phyloP scores from a whole-genome alignment of 1,140 invertebrate species.

The Drosophila elegans region DNA sequence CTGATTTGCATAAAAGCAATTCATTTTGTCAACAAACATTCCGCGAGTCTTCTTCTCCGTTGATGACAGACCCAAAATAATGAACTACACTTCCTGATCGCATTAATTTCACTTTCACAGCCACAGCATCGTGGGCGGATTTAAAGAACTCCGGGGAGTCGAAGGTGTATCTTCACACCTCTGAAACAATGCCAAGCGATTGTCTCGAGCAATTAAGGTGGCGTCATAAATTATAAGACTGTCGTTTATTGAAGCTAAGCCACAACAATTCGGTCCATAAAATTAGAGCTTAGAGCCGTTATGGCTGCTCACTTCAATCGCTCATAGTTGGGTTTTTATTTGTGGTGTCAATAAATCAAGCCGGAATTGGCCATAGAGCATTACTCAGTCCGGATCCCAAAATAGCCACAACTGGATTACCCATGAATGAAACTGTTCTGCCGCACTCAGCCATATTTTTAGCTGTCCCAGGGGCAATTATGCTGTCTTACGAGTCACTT shows the following conservation, averaged over 20 bases:
- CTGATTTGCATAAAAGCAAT: constrained; percentile 60
- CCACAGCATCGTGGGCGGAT: constrained; percentile 37
- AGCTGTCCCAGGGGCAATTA: constrained; percentile 56
- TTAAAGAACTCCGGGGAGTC: constrained; percentile 12
- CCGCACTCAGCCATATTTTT: constrained; percentile 38
- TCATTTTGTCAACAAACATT: constrained; percentile 56
- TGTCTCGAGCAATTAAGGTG: constrained; percentile 46
- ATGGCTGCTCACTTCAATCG: constrained; percentile 65
- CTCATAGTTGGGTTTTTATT: constrained; percentile 54
- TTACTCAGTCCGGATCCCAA: constrained; percentile 27
- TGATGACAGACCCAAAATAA: constrained; percentile 20
- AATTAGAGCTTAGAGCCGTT: constrained; percentile 43
- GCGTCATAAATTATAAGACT: constrained; percentile 65
- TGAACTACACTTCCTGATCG: constrained; percentile 48
- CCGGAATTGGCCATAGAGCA: constrained; percentile 53
- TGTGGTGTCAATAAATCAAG: constrained; percentile 69
- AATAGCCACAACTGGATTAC: constrained; percentile 4
- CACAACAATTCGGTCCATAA: constrained; percentile 46
- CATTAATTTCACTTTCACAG: constrained; percentile 64
- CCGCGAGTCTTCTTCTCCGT: constrained; percentile 22
- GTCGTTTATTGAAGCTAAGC: constrained; percentile 50
- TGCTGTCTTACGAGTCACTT: constrained; percentile 64
- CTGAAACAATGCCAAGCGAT: constrained; percentile 53
- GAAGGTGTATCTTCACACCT: constrained; percentile 59
- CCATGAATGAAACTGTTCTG: constrained; percentile 62